Evolutionary conservation across 2,888 invertebrate species (phyloP), one percentile per base, ranked within the genome.

Genomic region (Mongoloraphidia duomilia): DNA sequence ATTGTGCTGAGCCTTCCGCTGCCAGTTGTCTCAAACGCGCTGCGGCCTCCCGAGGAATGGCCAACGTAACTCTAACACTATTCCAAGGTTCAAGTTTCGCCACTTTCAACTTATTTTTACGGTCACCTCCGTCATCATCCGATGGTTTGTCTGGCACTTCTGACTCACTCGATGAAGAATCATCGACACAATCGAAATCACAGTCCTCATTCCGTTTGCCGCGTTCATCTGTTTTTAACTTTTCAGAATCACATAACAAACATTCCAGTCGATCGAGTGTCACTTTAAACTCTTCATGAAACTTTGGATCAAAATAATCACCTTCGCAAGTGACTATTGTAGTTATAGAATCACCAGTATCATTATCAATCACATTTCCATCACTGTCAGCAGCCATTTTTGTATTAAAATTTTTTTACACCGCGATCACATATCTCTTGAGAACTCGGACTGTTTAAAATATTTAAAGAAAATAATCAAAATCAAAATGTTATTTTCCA

Each of bases 31-130:
- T 80, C 63, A 96, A 76, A 59, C 91, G 82, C 62, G 85, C 76
- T 64, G 95, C 95, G 64, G 95, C 95, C 73, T 94, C 94, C 67
- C 87, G 84, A 63, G 95, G 94, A 76, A 96, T 91, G 67, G 91
- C 91, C 77, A 96, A 84, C 73, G 94, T 95, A 69, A 96, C 93
- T 71, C 92, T 84, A 62, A 96, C 95, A 61, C 93, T 91, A 76
- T 94, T 93, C 93, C 93, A 96, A 77, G 95, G 95, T 80, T 95
- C 95, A 74, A 93, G 81, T 69, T 85, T 85, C 64, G 77, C 75
- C 58, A 85, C 75, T 64, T 74, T 74, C 61, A 82, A 68, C 57
- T 71, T 17, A 41, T 26, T 17, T 14, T 45, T 33, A 37, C 37
- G 14, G 34, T 44, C 35, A 13, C 9, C 38, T 12, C 14, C 10